Evolutionary conservation across 2,113 vertebrate species (phyloP).

Genomic region (Ciconia maguari): DNA sequence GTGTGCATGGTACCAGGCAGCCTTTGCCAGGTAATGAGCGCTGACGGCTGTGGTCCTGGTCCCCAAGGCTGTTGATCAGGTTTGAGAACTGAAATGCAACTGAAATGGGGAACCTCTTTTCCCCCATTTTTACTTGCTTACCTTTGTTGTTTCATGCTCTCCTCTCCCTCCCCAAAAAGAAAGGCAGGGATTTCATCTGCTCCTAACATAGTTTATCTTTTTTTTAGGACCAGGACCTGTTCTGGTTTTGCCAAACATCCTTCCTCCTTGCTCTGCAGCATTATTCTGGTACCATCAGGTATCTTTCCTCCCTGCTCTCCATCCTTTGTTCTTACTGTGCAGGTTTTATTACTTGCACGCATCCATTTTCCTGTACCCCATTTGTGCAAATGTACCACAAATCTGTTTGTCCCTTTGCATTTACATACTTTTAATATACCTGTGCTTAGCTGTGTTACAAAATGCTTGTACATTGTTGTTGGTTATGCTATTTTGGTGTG

Average conservation of each 20-base stretch:
- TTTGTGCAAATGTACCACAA: neutral
- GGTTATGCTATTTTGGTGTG: neutral
- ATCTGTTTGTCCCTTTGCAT: neutral
- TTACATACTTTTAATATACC: neutral
- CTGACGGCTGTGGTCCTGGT: neutral
- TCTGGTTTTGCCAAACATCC: neutral
- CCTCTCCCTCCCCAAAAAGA: neutral
- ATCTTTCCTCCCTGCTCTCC: neutral
- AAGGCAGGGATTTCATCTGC: neutral
- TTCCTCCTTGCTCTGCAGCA: neutral
- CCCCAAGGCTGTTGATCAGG: neutral
- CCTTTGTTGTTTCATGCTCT: neutral
- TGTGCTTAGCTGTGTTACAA: neutral
- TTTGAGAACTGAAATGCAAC: neutral
- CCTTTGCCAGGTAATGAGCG: accelerated
- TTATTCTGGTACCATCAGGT: neutral
- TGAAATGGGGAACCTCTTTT: neutral
- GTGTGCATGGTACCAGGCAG: neutral
- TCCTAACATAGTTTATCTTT: neutral
- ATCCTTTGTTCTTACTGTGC: neutral
- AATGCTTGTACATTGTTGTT: accelerated
- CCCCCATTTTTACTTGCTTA: neutral
- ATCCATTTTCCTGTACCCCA: neutral
- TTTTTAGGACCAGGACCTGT: neutral
- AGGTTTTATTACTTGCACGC: neutral